Conservation (phyloP, 2,113 vertebrate genomes). For the Corythoichthys haematopterus region DNA sequence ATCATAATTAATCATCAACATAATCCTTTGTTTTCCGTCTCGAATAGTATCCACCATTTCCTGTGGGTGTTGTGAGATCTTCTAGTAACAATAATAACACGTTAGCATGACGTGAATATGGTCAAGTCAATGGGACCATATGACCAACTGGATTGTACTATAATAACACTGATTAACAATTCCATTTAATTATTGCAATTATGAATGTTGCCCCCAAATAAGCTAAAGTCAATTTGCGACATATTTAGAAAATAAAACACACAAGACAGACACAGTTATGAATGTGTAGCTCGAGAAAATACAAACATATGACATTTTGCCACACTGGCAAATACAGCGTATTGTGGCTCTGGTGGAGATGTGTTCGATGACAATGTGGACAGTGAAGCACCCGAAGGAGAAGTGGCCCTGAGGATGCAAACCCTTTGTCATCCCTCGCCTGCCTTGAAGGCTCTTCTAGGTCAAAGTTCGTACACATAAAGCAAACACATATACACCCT, state of each 20-base stretch:
- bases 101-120: not conserved
- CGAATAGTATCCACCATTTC: not conserved
- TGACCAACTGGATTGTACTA: not conserved
- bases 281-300: constrained; percentile 39
- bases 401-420: constrained; percentile 22
- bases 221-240: constrained; percentile 28
- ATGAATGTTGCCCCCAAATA: constrained; percentile 21
- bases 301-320: constrained; percentile 10
- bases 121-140: not conserved
- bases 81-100: constrained; percentile 12
- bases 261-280: constrained; percentile 33
- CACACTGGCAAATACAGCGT: constrained; percentile 7
- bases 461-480: constrained; percentile 34
- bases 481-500: constrained; percentile 25
- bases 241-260: constrained; percentile 40
- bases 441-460: constrained; percentile 28
- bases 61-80: not conserved
- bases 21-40: not conserved
- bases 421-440: constrained; percentile 20
- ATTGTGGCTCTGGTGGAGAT: constrained; percentile 18
- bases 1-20: constrained; percentile 9
- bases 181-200: not conserved
- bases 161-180: constrained; percentile 17
- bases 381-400: constrained; percentile 27
- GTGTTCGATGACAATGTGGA: constrained; percentile 25